Evolutionary conservation across 2,888 invertebrate genomes (phyloP).

Genomic region (Adela reaumurella): DNA sequence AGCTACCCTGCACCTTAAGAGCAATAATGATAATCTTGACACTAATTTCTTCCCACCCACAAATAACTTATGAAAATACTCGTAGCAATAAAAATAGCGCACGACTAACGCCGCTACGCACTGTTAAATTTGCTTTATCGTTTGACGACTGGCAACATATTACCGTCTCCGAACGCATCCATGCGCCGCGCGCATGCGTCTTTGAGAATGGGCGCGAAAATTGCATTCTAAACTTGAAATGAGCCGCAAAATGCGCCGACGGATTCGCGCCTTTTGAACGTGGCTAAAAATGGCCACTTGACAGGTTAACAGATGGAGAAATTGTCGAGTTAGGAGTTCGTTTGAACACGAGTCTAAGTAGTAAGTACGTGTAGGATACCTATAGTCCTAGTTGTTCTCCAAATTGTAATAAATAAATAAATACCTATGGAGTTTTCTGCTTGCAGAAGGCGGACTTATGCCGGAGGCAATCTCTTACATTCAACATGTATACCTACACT

Average conservation of each 20-base stretch:
- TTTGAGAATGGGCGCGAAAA: constrained; percentile 46
- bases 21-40: too few relatives aligned
- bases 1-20: too few relatives aligned
- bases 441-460: too few relatives aligned
- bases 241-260: constrained; percentile 33
- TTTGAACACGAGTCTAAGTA: too few relatives aligned
- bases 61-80: too few relatives aligned
- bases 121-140: constrained; percentile 35
- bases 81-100: not conserved
- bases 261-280: constrained; percentile 30
- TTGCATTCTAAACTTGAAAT: constrained; percentile 33
- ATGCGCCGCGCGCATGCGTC: constrained; percentile 8
- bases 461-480: too few relatives aligned
- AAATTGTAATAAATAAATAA: too few relatives aligned
- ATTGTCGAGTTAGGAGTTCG: not conserved
- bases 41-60: too few relatives aligned
- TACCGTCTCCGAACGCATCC: constrained; percentile 20
- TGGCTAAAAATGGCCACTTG: constrained; percentile 27
- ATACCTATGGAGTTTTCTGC: too few relatives aligned
- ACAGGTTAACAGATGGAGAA: not conserved
- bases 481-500: too few relatives aligned
- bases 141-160: constrained; percentile 34
- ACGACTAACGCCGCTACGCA: constrained; percentile 22
- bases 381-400: too few relatives aligned
- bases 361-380: too few relatives aligned